Evolutionary conservation across 1,140 invertebrate species (phyloP), one percentile per base, ranked within the genome.

Genomic region (Formica exsecta): DNA sequence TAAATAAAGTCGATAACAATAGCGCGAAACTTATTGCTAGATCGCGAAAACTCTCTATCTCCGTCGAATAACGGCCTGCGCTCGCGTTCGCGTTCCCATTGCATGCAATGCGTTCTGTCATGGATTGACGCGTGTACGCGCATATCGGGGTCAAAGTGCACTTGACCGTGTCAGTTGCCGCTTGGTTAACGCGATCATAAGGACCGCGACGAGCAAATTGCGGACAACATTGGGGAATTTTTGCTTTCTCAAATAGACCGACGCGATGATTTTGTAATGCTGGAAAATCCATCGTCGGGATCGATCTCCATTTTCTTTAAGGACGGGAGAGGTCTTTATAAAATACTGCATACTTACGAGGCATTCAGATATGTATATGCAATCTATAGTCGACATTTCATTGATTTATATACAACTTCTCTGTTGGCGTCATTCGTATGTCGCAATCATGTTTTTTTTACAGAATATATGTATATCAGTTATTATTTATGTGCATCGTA

Each of bases 111-210:
- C 73, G 65, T 76, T 85, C 59, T 44, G 44, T 51, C 19, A 36
- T n/a, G 64, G 65, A 85, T 85, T 51, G 22, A 44, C 25, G 38
- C 68, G 48, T 32, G 32, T 32, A 32, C 32, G 32, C 32, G 32
- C 61, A 51, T 79, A 70, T 73, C 36, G 65, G 70, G 87, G 71
- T 57, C 85, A 86, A 70, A 86, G 85, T 88, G 62, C 70, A 79
- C 84, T 86, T 87, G 86, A 91, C 86, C 84, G 86, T 62, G 64
- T 70, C 79, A 85, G 66, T 65, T 61, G 41, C 64, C 44, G 64
- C 32, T 75, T 38, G 85, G 88, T 59, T 71, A 66, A 77, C 51
- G 51, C 9, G 54, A 71, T 65, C 59, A 65, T 16, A n/a, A 62
- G 57, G 71, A 68, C 32, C 48, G 81, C 64, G 66, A 65, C 54